Percentiles rank a stretch among this genome's conserved stretches.
phyloP scores from a whole-genome alignment of 1,140 invertebrate genomes.

The Plodia interpunctella region DNA sequence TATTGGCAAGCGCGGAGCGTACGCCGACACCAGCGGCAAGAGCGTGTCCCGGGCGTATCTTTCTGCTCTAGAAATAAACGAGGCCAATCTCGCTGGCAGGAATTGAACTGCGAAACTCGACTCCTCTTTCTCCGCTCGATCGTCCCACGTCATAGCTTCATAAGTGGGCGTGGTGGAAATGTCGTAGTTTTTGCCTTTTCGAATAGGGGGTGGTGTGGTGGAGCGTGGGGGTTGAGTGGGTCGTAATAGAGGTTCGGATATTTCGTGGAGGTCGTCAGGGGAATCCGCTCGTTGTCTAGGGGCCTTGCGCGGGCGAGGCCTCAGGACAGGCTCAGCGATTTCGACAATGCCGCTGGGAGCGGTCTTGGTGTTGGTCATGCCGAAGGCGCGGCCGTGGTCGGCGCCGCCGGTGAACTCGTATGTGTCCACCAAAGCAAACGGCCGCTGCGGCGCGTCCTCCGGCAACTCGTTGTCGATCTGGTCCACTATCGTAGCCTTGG shows the following conservation, averaged over 20 bases:
- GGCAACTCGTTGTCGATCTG: slow-evolving; percentile 60
- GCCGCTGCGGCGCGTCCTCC: slow-evolving; percentile 48
- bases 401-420: slow-evolving; percentile 70
- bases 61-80: slow-evolving; percentile 88
- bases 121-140: slow-evolving; percentile 52
- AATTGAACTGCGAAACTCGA: slow-evolving; percentile 85
- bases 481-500: slow-evolving; percentile 39
- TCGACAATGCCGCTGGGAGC: slow-evolving; percentile 74
- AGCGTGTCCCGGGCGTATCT: slow-evolving; percentile 86
- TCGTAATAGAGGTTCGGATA: slow-evolving; percentile 81
- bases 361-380: slow-evolving; percentile 77
- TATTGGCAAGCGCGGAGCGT: slow-evolving; percentile 83
- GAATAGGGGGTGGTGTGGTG: slow-evolving; percentile 36
- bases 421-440: slow-evolving; percentile 60
- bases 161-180: slow-evolving; percentile 56
- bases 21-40: slow-evolving; percentile 84
- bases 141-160: slow-evolving; percentile 42
- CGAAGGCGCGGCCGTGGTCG: slow-evolving; percentile 79
- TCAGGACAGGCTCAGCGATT: slow-evolving; percentile 85
- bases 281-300: slow-evolving; percentile 64
- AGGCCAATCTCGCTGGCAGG: slow-evolving; percentile 84
- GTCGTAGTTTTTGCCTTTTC: slow-evolving; percentile 64
- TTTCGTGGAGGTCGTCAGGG: slow-evolving; percentile 52
- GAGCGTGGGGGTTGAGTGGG: slow-evolving; percentile 49
- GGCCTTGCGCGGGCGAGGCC: slow-evolving; percentile 78